Evolutionary conservation across 1,140 invertebrate genomes (phyloP).

Genomic region (Zaprionus lachaisei): DNA sequence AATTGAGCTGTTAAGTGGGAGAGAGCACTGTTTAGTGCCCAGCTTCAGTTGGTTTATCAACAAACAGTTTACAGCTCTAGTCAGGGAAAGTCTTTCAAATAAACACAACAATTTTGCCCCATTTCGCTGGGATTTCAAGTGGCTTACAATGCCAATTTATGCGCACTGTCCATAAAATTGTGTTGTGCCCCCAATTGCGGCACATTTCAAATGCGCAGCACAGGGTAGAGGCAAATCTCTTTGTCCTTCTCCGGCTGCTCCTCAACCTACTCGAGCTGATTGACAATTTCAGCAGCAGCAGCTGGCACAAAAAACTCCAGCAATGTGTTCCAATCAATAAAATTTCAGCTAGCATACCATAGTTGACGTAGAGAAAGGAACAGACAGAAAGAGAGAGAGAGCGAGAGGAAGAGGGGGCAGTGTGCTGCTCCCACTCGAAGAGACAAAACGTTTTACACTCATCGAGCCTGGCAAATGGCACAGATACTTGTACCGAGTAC

Average conservation of each 20-base stretch:
- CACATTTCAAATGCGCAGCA: conserved; percentile 24
- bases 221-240: background rate
- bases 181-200: background rate
- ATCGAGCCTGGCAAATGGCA: conserved; percentile 6
- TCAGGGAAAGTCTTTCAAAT: background rate
- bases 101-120: background rate
- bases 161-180: background rate
- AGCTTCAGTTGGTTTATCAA: too few species aligned
- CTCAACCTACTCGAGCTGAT: background rate
- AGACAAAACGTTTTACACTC: conserved; percentile 27
- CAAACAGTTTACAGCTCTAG: background rate
- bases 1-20: background rate
- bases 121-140: background rate
- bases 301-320: conserved; percentile 1
- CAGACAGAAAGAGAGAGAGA: background rate
- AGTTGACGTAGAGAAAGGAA: conserved; percentile 11
- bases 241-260: background rate
- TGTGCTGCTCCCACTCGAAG: background rate
- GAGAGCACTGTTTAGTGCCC: too few species aligned
- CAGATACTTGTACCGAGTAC: conserved; percentile 1
- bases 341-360: conserved; percentile 29
- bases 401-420: background rate
- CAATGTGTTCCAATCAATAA: conserved; percentile 37
- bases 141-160: conserved; percentile 5
- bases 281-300: conserved; percentile 17